Evolutionary conservation across 1,140 invertebrate genomes (phyloP), one percentile per base, ranked within the genome.

Genomic region (Ceratina calcarata): DNA sequence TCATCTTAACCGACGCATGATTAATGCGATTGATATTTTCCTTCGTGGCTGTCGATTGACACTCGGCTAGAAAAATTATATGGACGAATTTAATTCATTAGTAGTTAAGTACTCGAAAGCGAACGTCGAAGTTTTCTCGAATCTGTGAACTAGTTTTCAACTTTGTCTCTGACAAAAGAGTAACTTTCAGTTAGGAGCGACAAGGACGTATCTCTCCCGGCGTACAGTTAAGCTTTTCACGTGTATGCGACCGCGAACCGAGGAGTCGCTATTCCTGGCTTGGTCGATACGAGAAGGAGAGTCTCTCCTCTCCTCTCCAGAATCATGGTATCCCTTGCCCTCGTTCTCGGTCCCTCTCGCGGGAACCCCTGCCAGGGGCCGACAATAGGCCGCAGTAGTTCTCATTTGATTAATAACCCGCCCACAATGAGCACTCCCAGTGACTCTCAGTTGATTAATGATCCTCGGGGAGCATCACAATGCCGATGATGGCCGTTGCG

Each of bases 391-490:
- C 76, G 78, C 91, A 91, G 91, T 91, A 91, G 91, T 92, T 92
- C 91, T 92, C 91, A 92, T 91, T 92, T 92, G 91, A 92, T 92
- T 92, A 91, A 92, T 92, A 92, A 92, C 86, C 88, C 90, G 78
- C 88, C 91, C 90, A 92, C 91, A 91, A 92, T 91, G 87, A 90
- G 76, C 89, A 78, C 81, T 82, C 80, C 82, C 91, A 92, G 91
- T 90, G 90, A 87, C 81, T 92, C 91, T 92, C 91, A 91, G 72
- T 91, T 92, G 91, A 92, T 91, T 91, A 91, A 92, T 90, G 91
- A 91, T 86, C 85, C 27, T 53, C 67, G n/a, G 62, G 32, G 55
- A 80, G 70, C 81, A 82, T 85, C 76, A 82, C 84, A 82, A 85
- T 86, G 83, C 84, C 84, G 80, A 85, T 65, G 76, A 78, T 82